phyloP scores from a whole-genome alignment of 2,113 vertebrate genomes.

The Mohoua ochrocephala region DNA sequence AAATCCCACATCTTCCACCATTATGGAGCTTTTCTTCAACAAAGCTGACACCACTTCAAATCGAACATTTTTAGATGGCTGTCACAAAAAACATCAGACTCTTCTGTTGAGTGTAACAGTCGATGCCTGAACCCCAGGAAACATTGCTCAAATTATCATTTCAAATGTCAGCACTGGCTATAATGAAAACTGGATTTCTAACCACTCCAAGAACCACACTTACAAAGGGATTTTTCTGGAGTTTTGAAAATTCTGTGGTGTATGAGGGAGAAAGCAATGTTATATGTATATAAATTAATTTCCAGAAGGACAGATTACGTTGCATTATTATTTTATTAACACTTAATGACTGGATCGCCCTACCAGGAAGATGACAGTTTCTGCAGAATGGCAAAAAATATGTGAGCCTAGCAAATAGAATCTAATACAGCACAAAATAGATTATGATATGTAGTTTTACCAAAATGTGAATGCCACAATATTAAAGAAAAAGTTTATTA shows the following conservation, averaged over 20 bases:
- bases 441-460: conserved; percentile 29
- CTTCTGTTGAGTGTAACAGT: neutral
- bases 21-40: neutral
- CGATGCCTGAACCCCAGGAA: neutral
- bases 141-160: neutral
- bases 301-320: neutral
- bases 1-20: neutral
- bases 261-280: neutral
- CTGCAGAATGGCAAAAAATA: neutral
- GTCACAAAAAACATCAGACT: neutral
- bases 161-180: neutral
- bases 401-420: neutral
- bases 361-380: neutral
- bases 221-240: neutral
- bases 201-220: neutral
- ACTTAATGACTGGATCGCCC: neutral
- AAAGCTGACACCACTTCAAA: neutral
- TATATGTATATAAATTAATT: neutral
- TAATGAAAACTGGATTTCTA: neutral
- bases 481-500: conserved; percentile 77
- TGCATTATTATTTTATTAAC: neutral
- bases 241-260: neutral
- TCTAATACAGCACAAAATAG: neutral
- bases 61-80: neutral
- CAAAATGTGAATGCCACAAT: conserved; percentile 48